phyloP scores from a whole-genome alignment of 2,113 vertebrate genomes.

The Ptilorrhoa leucosticta region DNA sequence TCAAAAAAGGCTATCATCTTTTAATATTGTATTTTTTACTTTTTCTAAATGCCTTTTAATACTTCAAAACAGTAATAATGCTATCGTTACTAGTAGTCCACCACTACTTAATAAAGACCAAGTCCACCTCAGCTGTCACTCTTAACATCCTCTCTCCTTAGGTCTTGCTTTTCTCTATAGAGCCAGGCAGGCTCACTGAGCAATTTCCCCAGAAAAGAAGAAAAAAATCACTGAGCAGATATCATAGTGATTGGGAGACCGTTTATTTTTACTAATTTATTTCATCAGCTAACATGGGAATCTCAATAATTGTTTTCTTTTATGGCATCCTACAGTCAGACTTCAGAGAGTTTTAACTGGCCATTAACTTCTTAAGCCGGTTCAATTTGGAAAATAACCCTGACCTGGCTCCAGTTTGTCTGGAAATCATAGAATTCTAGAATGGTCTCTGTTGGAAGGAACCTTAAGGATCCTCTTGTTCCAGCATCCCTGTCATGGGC shows the following conservation, averaged over 20 bases:
- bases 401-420: not conserved
- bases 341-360: not conserved
- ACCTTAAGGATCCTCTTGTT: not conserved
- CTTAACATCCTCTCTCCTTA: not conserved
- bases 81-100: not conserved
- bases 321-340: not conserved
- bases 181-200: not conserved
- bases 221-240: not conserved
- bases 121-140: not conserved
- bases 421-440: not conserved
- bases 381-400: not conserved
- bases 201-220: not conserved
- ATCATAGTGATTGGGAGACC: not conserved
- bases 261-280: not conserved
- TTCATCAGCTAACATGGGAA: not conserved
- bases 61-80: not conserved
- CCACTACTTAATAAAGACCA: not conserved
- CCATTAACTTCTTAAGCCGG: not conserved
- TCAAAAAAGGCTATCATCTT: rapidly evolving
- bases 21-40: not conserved
- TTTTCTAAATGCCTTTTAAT: not conserved
- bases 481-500: not conserved
- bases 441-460: not conserved
- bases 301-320: not conserved
- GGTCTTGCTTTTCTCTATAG: not conserved